These are phyloP conservation scores for Parnassius orleans DNA, from an alignment of 2,888 invertebrate genomes.

Conservation along the genomic window DNA sequence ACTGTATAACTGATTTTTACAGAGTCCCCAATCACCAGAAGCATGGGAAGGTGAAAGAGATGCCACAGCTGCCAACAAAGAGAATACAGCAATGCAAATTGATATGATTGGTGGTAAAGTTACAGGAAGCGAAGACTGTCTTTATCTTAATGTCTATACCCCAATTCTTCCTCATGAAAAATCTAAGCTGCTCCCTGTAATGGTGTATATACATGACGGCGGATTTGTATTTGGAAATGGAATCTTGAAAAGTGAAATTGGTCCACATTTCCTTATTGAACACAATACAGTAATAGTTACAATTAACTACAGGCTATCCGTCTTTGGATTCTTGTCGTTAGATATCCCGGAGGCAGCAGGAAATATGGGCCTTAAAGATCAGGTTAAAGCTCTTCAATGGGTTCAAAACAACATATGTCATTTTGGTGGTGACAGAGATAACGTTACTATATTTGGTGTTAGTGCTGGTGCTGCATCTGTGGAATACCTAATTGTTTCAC, in stretches of 20 bases:
- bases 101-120: slow-evolving; percentile 33
- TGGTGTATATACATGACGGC: slow-evolving; percentile 65
- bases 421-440: slow-evolving; percentile 54
- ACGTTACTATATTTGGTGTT: slow-evolving; percentile 53
- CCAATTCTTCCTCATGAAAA: slow-evolving; percentile 41
- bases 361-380: slow-evolving; percentile 65
- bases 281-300: slow-evolving; percentile 57
- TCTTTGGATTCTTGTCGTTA: slow-evolving; percentile 59
- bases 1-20: slow-evolving; percentile 29
- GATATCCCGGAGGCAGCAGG: slow-evolving; percentile 54
- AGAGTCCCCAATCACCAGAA: slow-evolving; percentile 59
- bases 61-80: slow-evolving; percentile 59
- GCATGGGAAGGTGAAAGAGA: slow-evolving; percentile 68
- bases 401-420: slow-evolving; percentile 50
- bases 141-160: slow-evolving; percentile 59
- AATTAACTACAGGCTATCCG: slow-evolving; percentile 63
- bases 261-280: slow-evolving; percentile 59
- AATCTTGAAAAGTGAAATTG: slow-evolving; percentile 43
- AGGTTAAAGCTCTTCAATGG: slow-evolving; percentile 58
- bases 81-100: slow-evolving; percentile 42
- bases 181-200: slow-evolving; percentile 45
- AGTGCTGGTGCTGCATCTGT: slow-evolving; percentile 55
- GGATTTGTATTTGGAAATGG: slow-evolving; percentile 57
- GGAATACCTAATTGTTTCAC: slow-evolving; percentile 52
- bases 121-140: slow-evolving; percentile 59